Conservation (phyloP, 1,140 invertebrate species). For the Bombus cullumanus region DNA sequence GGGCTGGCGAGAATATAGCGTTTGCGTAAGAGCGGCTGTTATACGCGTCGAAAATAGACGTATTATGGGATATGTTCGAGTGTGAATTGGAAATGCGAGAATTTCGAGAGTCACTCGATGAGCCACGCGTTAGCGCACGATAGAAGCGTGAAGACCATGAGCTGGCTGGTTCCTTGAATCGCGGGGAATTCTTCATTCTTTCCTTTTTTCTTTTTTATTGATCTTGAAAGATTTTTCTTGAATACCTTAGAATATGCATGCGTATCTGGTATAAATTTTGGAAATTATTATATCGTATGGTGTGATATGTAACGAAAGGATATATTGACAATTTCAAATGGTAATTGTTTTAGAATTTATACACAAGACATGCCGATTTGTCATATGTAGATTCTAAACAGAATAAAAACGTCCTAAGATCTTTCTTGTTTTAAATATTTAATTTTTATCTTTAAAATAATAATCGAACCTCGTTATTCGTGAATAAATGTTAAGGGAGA, state of each 20-base stretch:
- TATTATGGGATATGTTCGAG: slow-evolving; percentile 33
- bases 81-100: slow-evolving; percentile 42
- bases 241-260: not conserved
- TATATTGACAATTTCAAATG: not conserved
- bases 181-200: no score
- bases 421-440: not conserved
- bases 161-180: not conserved
- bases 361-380: no score
- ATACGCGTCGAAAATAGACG: slow-evolving; percentile 34
- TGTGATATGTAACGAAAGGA: not conserved
- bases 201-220: not conserved
- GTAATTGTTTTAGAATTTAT: no score
- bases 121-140: not conserved
- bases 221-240: not conserved
- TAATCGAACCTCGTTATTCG: no score
- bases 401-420: no score
- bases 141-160: not conserved
- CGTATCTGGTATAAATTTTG: not conserved
- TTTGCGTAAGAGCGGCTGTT: slow-evolving; percentile 42
- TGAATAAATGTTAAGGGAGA: not conserved
- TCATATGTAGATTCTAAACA: no score
- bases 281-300: no score
- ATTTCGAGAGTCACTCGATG: slow-evolving; percentile 15
- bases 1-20: slow-evolving; percentile 24
- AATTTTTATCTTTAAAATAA: no score